Percentiles rank a stretch among this genome's conserved stretches.
Evolutionary conservation across 2,113 vertebrate species (phyloP).

Genomic region (Melanerpes aurifrons): DNA sequence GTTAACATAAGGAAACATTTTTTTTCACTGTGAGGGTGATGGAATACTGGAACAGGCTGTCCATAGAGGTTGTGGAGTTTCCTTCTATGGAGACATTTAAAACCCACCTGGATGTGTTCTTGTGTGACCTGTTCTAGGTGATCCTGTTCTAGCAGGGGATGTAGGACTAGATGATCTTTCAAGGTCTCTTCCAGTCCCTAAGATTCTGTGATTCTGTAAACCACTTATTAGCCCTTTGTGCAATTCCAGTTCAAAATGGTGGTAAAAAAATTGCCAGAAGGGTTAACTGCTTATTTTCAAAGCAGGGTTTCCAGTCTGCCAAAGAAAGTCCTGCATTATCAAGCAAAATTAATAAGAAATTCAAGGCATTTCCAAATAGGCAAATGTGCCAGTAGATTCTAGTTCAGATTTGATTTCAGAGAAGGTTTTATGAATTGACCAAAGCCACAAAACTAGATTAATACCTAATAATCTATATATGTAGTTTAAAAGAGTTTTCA

Average conservation of each 20-base stretch:
- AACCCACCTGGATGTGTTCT: too few relatives aligned
- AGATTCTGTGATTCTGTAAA: too few relatives aligned
- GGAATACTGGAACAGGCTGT: too few relatives aligned
- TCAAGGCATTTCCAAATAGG: background rate
- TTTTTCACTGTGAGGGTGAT: too few relatives aligned
- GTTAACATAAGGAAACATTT: too few relatives aligned
- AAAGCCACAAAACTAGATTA: background rate
- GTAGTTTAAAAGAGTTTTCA: slow-evolving; percentile 27
- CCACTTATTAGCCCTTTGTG: background rate
- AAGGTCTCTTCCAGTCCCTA: too few relatives aligned
- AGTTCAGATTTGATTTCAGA: slow-evolving; percentile 2
- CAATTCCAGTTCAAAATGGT: slow-evolving; percentile 20
- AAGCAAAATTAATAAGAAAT: background rate
- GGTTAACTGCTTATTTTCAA: background rate
- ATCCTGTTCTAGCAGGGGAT: too few relatives aligned
- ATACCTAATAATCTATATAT: slow-evolving; percentile 19
- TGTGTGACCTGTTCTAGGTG: too few relatives aligned
- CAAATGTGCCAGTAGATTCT: background rate
- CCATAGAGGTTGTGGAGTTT: too few relatives aligned
- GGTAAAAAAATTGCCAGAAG: background rate
- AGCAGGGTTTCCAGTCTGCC: background rate
- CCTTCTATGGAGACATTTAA: too few relatives aligned
- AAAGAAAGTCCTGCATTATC: background rate
- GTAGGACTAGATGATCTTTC: too few relatives aligned
- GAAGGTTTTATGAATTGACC: background rate